These are phyloP conservation scores for Lepisosteus oculatus DNA, from an alignment of 2,113 vertebrate genomes.

Conservation along the genomic window DNA sequence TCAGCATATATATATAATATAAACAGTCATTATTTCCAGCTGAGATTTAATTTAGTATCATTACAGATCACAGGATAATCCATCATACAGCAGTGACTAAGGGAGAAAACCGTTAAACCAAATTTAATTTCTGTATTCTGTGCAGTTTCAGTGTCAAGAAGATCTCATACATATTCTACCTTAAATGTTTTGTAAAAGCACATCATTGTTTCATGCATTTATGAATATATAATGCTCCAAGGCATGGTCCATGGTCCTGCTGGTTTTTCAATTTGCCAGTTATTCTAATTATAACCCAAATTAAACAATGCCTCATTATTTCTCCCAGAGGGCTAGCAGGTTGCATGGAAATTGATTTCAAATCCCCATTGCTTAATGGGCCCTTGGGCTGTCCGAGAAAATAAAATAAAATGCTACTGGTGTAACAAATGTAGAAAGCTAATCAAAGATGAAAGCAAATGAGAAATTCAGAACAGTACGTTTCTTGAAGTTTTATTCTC, in stretches of 20 bases:
- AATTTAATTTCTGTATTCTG: no score
- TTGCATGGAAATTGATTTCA: not conserved
- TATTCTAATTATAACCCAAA: not conserved
- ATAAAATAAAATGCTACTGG: no score
- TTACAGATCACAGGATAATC: no score
- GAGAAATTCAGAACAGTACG: no score
- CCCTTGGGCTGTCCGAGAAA: not conserved
- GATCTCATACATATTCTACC: slow-evolving; percentile 1
- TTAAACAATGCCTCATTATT: slow-evolving; percentile 1
- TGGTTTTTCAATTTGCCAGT: not conserved
- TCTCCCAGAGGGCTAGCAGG: not conserved
- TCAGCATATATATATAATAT: no score
- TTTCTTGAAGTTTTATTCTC: no score
- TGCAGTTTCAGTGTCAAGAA: not conserved
- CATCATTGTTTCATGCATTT: not conserved
- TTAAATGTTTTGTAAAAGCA: not conserved
- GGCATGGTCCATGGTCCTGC: not conserved
- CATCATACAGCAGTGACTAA: no score
- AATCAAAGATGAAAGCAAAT: not conserved
- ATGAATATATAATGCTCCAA: not conserved
- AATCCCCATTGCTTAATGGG: not conserved
- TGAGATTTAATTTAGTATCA: no score
- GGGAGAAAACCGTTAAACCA: no score
- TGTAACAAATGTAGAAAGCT: not conserved
- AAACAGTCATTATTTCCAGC: no score